Evolutionary conservation across 2,888 invertebrate genomes (phyloP), one percentile per base, ranked within the genome.

Genomic region (Andrena bicolor): DNA sequence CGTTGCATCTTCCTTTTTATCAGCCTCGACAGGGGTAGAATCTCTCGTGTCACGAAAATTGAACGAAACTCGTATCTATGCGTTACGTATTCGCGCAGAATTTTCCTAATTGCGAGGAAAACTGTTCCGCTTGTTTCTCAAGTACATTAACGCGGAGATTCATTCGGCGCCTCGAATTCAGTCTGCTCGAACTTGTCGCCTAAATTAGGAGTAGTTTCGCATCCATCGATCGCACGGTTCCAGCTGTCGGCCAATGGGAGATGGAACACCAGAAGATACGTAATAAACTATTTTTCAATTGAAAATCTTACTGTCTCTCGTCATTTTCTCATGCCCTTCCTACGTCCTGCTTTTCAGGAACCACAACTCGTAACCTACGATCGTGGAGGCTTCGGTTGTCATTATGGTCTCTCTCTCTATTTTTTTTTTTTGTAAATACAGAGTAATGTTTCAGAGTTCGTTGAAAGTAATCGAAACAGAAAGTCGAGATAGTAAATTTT

Each of bases 271-370:
- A 81, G 76, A 82, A 83, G 61, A 78, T 30, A 41, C 53, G 65
- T 66, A 88, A 88, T 88, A 89, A 88, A 84, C 56, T 32, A 35
- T 53, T 70, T 74, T 76, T 83, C 73, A 16, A 78, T 71, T 30
- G 71, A 56, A 56, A 80, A 80, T 28, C 20, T 35, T 20, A 56
- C 30, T 56, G 26, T 73, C 35, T 80, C 61, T 80, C 61, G 23
- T 73, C 56, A 49, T 48, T 80, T 63, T 56, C 53, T 76, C 79
- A 56, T 23, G 13, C n/a, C 60, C 72, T 53, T 71, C 56, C 28
- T 8, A 28, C n/a, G 8, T 49, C 69, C 85, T 65, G 20, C 58
- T 53, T 70, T 76, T 84, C 83, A 79, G 83, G 58, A 68, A 65
- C 63, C 6, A 16, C 63, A 48, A 51, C 23, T 58, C 30, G 23